phyloP scores from a whole-genome alignment of 1,140 invertebrate species.

The Pogonognathellus flavescens region DNA sequence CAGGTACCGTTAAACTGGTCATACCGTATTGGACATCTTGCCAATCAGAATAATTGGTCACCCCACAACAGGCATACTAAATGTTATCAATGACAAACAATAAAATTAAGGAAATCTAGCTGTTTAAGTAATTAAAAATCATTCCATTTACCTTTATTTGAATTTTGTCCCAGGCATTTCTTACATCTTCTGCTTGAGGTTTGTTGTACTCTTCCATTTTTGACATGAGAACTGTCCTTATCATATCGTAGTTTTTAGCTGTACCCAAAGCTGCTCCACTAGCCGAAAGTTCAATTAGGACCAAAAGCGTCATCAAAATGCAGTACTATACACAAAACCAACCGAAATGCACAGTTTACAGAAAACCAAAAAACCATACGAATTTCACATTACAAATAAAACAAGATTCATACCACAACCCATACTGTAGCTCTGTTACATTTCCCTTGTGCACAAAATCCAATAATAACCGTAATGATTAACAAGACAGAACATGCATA shows the following conservation, averaged over 20 bases:
- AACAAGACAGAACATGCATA: neutral
- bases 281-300: neutral
- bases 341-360: neutral
- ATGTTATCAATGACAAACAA: neutral
- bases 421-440: neutral
- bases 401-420: neutral
- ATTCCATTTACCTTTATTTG: neutral
- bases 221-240: neutral
- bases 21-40: constrained; percentile 50
- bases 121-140: too few species aligned
- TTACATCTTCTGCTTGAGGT: neutral
- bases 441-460: neutral
- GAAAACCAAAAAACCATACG: too few species aligned
- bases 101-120: too few species aligned
- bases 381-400: neutral
- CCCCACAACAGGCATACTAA: constrained; percentile 39
- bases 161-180: neutral
- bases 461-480: neutral
- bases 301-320: neutral
- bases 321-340: neutral
- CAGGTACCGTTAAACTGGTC: constrained; percentile 51
- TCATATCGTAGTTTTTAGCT: neutral
- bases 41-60: constrained; percentile 48
- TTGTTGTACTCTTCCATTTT: constrained; percentile 24
- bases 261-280: neutral